Percentiles rank a stretch among this genome's conserved stretches.
phyloP scores from a whole-genome alignment of 2,888 invertebrate genomes.

The Agonum fuliginosum region DNA sequence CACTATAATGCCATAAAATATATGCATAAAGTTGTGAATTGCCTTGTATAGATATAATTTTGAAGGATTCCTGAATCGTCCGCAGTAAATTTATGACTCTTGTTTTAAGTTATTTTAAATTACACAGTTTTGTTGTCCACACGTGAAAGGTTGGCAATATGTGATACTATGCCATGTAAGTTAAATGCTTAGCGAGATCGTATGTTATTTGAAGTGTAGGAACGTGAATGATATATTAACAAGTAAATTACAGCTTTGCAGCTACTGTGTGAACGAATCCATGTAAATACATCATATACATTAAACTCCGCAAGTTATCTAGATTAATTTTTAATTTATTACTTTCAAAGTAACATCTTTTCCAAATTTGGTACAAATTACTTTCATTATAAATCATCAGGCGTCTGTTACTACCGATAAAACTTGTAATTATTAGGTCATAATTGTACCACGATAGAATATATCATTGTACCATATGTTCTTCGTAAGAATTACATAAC shows the following conservation, averaged over 20 bases:
- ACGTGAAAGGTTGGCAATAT: too few species aligned
- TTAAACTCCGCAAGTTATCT: conserved; percentile 19
- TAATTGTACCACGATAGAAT: conserved; percentile 44
- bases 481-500: conserved; percentile 17
- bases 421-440: conserved; percentile 42
- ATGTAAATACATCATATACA: background rate
- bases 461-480: conserved; percentile 41
- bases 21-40: too few species aligned
- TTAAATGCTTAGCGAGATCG: conserved; percentile 1
- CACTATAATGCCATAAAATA: too few species aligned
- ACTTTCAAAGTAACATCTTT: conserved; percentile 26
- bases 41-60: too few species aligned
- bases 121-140: too few species aligned
- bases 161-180: background rate
- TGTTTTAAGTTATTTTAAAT: too few species aligned
- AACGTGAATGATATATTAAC: conserved; percentile 34
- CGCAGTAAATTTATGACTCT: too few species aligned
- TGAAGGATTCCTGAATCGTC: too few species aligned
- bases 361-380: conserved; percentile 44
- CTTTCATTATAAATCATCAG: conserved; percentile 34
- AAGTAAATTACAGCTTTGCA: conserved; percentile 28
- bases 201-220: conserved; percentile 12
- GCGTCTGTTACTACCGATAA: background rate
- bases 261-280: conserved; percentile 27
- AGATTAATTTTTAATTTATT: conserved; percentile 27